A percentile compares a stretch with the other conserved stretches of the same genome.
Evolutionary conservation across 2,888 invertebrate species (phyloP).

Genomic region (Phengaris alcon): DNA sequence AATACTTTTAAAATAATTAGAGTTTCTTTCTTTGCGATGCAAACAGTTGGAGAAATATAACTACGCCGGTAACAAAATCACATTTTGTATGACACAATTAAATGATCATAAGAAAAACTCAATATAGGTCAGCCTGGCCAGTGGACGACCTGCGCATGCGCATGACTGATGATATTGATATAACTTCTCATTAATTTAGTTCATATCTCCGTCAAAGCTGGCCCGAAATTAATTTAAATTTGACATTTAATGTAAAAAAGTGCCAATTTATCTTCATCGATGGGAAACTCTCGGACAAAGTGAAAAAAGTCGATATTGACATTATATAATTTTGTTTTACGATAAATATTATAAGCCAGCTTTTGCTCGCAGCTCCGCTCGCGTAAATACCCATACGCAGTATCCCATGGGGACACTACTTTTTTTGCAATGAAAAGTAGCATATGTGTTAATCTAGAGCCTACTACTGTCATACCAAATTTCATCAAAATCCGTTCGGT

Average conservation of each 20-base stretch:
- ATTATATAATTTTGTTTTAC: neutral
- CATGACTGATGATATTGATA: conserved; percentile 17
- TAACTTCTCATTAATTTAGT: conserved; percentile 21
- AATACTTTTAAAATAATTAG: too few relatives aligned
- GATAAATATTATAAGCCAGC: neutral
- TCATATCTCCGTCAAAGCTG: conserved; percentile 36
- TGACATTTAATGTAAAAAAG: conserved; percentile 41
- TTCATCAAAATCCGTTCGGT: too few relatives aligned
- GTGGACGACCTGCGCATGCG: neutral
- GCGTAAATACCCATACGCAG: too few relatives aligned
- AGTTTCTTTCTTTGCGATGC: too few relatives aligned
- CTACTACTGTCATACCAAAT: too few relatives aligned
- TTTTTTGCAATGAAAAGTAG: too few relatives aligned
- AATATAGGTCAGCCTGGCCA: neutral
- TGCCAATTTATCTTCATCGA: conserved; percentile 33
- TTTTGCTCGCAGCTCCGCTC: too few relatives aligned
- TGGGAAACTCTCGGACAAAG: conserved; percentile 37
- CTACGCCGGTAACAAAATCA: too few relatives aligned
- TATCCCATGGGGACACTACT: too few relatives aligned
- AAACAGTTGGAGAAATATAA: too few relatives aligned
- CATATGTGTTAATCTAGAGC: too few relatives aligned
- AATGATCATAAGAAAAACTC: neutral
- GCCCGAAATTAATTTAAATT: conserved; percentile 40
- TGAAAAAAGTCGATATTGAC: conserved; percentile 38
- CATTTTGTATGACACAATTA: neutral